Percentiles rank a stretch among this genome's conserved stretches.
Conservation (phyloP, 2,113 vertebrate genomes). For the Oryzias melastigma region DNA sequence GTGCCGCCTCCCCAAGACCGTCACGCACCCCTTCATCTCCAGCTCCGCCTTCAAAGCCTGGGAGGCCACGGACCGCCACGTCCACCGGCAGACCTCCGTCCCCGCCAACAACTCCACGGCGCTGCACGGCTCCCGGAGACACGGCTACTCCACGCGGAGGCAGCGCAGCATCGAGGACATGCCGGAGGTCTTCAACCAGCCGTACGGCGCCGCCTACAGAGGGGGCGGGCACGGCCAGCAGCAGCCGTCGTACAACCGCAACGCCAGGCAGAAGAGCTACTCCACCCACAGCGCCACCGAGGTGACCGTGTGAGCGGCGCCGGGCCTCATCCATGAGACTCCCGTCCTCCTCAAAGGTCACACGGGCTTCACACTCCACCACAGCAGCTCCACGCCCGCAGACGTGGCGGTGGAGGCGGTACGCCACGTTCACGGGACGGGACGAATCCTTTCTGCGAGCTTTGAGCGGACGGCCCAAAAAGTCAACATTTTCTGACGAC, state of each 20-base stretch:
- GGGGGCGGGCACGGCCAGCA: slow-evolving; percentile 31
- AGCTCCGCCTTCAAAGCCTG: slow-evolving; percentile 78
- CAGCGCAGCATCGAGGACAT: slow-evolving; percentile 84
- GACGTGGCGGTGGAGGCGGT: too few species aligned
- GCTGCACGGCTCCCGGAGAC: slow-evolving; percentile 66
- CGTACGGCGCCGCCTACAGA: slow-evolving; percentile 52
- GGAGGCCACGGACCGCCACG: slow-evolving; percentile 68
- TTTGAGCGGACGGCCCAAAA: too few species aligned
- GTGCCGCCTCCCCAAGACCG: slow-evolving; percentile 74
- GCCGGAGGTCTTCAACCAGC: slow-evolving; percentile 75
- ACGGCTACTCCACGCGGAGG: slow-evolving; percentile 68
- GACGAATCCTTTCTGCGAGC: too few species aligned
- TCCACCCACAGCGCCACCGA: slow-evolving; percentile 92
- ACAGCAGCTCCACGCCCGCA: too few species aligned
- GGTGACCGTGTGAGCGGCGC: slow-evolving; percentile 85
- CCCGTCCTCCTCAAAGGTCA: too few species aligned
- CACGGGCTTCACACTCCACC: too few species aligned
- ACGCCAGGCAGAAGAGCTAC: slow-evolving; percentile 73
- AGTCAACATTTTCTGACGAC: too few species aligned
- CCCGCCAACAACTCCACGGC: slow-evolving; percentile 57
- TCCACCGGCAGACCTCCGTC: slow-evolving; percentile 72
- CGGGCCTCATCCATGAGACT: neutral
- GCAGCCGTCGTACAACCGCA: slow-evolving; percentile 59
- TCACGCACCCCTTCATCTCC: slow-evolving; percentile 67
- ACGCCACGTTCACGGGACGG: too few species aligned